Percentiles rank a stretch among this genome's conserved stretches.
phyloP scores from a whole-genome alignment of 2,797 vertebrate genomes.

The Eleutherodactylus coqui region DNA sequence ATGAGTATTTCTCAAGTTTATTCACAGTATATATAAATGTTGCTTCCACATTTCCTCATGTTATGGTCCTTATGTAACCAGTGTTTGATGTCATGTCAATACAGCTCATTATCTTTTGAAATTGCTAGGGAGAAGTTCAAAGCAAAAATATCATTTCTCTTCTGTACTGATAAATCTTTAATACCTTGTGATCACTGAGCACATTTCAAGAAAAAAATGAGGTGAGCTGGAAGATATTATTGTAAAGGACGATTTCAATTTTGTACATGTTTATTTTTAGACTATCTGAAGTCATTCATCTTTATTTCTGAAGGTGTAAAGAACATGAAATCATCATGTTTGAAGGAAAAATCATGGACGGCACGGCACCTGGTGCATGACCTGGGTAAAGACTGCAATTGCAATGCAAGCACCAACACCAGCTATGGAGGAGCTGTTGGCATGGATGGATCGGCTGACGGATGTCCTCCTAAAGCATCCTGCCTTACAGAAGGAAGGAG shows the following conservation, averaged over 20 bases:
- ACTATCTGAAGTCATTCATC: conserved; percentile 64
- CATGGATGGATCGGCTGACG: no score
- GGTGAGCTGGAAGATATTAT: conserved; percentile 60
- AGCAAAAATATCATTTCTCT: conserved; percentile 45
- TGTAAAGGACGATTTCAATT: conserved; percentile 64
- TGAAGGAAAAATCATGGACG: conserved; percentile 66
- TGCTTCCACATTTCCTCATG: neutral
- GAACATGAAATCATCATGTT: conserved; percentile 70
- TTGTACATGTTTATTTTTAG: conserved; percentile 65
- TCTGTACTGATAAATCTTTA: conserved; percentile 52
- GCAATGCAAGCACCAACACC: no score
- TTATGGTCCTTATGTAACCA: conserved; percentile 15
- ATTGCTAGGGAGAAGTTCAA: conserved; percentile 50
- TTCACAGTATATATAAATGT: neutral
- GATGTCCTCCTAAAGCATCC: no score
- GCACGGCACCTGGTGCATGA: no score
- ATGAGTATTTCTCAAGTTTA: neutral
- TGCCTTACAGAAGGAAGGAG: no score
- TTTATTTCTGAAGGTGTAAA: conserved; percentile 61
- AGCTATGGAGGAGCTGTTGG: no score
- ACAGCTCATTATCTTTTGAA: conserved; percentile 41
- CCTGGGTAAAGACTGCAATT: no score
- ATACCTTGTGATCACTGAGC: conserved; percentile 58
- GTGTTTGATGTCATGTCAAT: conserved; percentile 57
- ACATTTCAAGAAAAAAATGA: conserved; percentile 52